These are phyloP conservation scores for Bradypodion pumilum DNA, from an alignment of 2,797 vertebrate genomes.

Conservation along the genomic window DNA sequence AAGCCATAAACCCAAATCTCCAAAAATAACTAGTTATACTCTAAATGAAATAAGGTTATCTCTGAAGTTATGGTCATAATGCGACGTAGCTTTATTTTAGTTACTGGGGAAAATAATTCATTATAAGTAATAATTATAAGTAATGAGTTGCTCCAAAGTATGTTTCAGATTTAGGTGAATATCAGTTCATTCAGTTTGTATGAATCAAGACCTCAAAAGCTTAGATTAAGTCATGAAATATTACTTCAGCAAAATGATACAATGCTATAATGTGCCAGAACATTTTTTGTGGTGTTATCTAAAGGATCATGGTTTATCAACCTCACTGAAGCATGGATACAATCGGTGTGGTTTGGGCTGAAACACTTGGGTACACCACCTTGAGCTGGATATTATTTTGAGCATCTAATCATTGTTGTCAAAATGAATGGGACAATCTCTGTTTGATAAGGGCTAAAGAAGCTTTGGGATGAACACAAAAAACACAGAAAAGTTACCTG, in stretches of 20 bases:
- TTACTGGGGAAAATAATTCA: not conserved
- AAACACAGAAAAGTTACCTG: not conserved
- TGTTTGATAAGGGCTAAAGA: not conserved
- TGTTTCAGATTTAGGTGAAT: not conserved
- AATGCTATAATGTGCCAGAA: not conserved
- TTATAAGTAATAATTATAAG: not conserved
- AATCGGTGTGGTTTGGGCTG: not conserved
- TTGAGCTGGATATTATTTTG: not conserved
- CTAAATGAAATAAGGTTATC: not conserved
- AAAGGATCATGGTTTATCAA: not conserved
- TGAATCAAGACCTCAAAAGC: not conserved
- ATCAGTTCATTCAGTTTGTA: not conserved
- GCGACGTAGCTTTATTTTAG: not conserved
- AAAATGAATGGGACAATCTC: not conserved
- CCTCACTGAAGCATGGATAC: not conserved
- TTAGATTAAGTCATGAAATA: not conserved
- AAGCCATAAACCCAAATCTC: not conserved
- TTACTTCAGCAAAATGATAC: no score
- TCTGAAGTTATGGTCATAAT: not conserved
- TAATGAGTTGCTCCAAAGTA: not conserved
- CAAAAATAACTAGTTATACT: not conserved
- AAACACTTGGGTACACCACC: not conserved
- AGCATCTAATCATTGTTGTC: not conserved
- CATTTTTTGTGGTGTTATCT: not conserved
- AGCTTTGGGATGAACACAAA: not conserved